Conservation (phyloP, 2,113 vertebrate species). For the Orientallactaga bullata region DNA sequence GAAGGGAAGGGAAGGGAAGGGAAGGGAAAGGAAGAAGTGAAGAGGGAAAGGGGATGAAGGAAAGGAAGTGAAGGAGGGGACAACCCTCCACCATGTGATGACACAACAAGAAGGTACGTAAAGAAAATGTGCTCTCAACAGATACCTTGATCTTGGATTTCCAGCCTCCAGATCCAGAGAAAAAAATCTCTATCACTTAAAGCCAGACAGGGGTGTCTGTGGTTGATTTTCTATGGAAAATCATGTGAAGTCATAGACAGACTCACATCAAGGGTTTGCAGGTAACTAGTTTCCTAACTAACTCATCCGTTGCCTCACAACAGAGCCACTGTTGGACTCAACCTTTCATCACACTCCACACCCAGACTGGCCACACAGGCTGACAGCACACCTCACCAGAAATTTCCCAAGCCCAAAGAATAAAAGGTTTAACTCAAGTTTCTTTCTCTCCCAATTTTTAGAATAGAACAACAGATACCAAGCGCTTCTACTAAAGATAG, state of each 20-base stretch:
- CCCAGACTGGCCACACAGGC: background rate
- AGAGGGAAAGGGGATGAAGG: too few species aligned
- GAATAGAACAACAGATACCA: background rate
- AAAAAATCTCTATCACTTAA: too few species aligned
- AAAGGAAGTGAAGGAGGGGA: too few species aligned
- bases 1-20: background rate
- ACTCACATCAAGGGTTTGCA: background rate
- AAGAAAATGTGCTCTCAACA: background rate
- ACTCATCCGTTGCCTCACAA: background rate
- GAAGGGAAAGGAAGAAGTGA: too few species aligned
- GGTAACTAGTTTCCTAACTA: background rate
- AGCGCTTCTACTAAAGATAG: background rate
- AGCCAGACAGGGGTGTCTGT: background rate
- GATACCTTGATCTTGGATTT: background rate
- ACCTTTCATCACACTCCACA: background rate
- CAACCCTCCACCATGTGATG: background rate
- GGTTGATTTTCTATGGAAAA: background rate
- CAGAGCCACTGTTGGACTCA: background rate
- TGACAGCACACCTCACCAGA: background rate
- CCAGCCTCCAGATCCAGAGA: background rate
- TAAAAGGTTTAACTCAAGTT: background rate
- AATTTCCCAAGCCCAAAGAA: background rate
- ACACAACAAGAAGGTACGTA: too few species aligned
- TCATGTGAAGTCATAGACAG: background rate
- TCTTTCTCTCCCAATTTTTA: constrained; percentile 30